Conservation (phyloP, 2,888 invertebrate species). For the Hirtodrosophila trivittata region DNA sequence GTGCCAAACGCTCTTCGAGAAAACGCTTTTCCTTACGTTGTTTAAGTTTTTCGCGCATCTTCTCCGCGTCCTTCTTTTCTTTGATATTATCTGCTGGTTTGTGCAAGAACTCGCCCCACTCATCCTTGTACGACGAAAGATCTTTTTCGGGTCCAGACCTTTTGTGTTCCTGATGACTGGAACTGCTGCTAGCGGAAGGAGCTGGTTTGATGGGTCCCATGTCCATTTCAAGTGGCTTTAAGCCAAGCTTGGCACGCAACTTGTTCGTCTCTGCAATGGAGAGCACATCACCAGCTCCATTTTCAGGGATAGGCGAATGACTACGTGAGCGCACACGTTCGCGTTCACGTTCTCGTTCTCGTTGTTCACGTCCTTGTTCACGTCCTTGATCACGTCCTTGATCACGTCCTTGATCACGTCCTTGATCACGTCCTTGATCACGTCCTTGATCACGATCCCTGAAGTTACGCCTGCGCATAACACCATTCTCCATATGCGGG, state of each 20-base stretch:
- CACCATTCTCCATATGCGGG: conserved; percentile 50
- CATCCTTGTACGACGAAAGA: conserved; percentile 81
- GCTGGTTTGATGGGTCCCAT: conserved; percentile 80
- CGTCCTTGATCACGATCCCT: conserved; percentile 13
- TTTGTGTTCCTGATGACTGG: conserved; percentile 46
- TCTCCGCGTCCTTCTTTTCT: conserved; percentile 90
- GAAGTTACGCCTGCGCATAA: conserved; percentile 23
- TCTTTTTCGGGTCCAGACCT: conserved; percentile 65
- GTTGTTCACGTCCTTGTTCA: conserved; percentile 10
- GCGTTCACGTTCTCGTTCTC: too few relatives aligned
- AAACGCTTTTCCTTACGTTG: conserved; percentile 91
- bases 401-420: conserved; percentile 21
- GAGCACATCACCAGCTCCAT: conserved; percentile 85
- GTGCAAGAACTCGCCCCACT: conserved; percentile 92
- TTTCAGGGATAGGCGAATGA: conserved; percentile 82
- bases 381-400: too few relatives aligned
- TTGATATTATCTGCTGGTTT: conserved; percentile 91
- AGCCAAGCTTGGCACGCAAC: conserved; percentile 94
- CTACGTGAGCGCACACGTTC: conserved; percentile 45
- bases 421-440: conserved; percentile 16
- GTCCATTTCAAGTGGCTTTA: conserved; percentile 93
- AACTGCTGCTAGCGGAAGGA: conserved; percentile 30
- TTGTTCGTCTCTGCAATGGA: conserved; percentile 95
- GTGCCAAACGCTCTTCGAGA: conserved; percentile 87
- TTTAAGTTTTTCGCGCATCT: conserved; percentile 91